A percentile compares a stretch with the other conserved stretches of the same genome.
These are phyloP conservation scores for Brachyhypopomus occidentalis DNA, from an alignment of 2,113 vertebrate genomes.

Conservation along the genomic window DNA sequence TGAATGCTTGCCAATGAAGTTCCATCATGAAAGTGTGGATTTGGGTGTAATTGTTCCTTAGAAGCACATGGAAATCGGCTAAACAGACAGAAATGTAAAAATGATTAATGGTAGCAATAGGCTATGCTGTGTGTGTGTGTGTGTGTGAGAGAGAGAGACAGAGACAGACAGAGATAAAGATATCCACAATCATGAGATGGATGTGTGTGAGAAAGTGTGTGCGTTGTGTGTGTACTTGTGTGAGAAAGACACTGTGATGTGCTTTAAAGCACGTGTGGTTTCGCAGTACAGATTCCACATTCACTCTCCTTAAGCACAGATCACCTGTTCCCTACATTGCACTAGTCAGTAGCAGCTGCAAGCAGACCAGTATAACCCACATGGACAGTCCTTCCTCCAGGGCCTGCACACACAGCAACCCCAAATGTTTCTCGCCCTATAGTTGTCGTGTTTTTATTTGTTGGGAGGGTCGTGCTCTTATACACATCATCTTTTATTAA, in stretches of 20 bases:
- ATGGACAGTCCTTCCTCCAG: not conserved
- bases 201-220: not conserved
- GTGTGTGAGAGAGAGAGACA: too few species aligned
- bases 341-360: constrained; percentile 1
- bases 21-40: constrained; percentile 32
- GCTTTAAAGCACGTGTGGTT: not conserved
- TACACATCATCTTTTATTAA: not conserved
- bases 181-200: not conserved
- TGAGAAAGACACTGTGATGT: not conserved
- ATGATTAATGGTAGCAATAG: constrained; percentile 37
- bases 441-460: not conserved
- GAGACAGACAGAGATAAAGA: too few species aligned
- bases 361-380: constrained; percentile 27
- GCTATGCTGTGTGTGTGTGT: not conserved
- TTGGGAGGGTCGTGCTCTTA: not conserved
- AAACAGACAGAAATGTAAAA: constrained; percentile 37
- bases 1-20: constrained; percentile 44
- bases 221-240: not conserved
- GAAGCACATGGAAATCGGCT: constrained; percentile 25
- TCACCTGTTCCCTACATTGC: constrained; percentile 19
- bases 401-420: not conserved
- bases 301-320: constrained; percentile 22
- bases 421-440: not conserved
- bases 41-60: constrained; percentile 35
- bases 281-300: not conserved